Percentiles rank a stretch among this genome's conserved stretches.
phyloP scores from a whole-genome alignment of 2,113 vertebrate genomes.

The mouse (Mus musculus) region DNA sequence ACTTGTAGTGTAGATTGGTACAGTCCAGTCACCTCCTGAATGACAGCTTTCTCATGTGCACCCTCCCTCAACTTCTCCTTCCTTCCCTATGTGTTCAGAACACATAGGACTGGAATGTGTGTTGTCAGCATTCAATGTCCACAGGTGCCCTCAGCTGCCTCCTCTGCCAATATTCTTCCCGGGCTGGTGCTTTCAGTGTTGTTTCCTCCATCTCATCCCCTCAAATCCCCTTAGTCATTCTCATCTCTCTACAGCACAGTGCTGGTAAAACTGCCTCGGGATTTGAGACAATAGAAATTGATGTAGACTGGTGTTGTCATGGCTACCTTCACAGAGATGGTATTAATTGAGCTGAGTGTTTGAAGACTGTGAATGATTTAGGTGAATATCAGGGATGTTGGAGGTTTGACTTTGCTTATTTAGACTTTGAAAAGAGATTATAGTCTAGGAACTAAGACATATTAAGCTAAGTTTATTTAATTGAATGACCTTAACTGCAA shows the following conservation, averaged over 20 bases:
- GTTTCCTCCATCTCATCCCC: not conserved
- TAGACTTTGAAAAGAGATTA: not conserved
- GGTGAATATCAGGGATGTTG: not conserved
- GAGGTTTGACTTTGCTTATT: slow-evolving; percentile 20
- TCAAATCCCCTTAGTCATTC: not conserved
- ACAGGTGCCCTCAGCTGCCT: not conserved
- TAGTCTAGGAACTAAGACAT: slow-evolving; percentile 5
- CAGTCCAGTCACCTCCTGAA: not conserved
- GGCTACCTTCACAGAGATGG: not conserved
- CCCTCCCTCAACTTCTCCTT: not conserved
- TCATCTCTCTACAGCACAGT: not conserved
- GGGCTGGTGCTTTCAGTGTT: not conserved
- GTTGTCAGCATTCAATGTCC: not conserved
- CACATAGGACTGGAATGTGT: not conserved
- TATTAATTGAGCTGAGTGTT: slow-evolving; percentile 4
- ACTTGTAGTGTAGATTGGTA: not conserved
- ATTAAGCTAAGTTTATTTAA: not conserved
- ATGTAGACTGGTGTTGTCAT: slow-evolving; percentile 40
- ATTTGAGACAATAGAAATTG: slow-evolving; percentile 3
- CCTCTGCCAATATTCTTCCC: not conserved
- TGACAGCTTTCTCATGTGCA: not conserved
- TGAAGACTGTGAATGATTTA: not conserved
- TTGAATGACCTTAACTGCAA: not conserved
- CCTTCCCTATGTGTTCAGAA: too few species aligned
- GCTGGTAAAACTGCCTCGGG: not conserved